A percentile compares a stretch with the other conserved stretches of the same genome.
Conservation (phyloP, 2,888 invertebrate genomes). For the Ptilodon capucinus region DNA sequence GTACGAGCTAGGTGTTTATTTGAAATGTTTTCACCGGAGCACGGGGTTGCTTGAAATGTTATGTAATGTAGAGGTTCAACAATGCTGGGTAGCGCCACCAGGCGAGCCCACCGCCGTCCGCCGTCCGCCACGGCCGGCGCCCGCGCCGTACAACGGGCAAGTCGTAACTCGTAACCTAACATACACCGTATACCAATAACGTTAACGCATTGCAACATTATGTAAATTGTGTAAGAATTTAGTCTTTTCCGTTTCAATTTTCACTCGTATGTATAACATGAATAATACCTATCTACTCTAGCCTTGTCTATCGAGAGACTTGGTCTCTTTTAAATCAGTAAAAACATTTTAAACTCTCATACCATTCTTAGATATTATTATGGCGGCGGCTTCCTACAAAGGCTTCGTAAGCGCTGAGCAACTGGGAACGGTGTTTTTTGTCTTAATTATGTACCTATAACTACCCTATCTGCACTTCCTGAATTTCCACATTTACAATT, state of each 20-base stretch:
- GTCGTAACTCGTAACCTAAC: conserved; percentile 58
- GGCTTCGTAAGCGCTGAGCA: conserved; percentile 21
- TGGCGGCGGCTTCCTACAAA: conserved; percentile 19
- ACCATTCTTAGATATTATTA: conserved; percentile 36
- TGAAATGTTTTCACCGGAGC: conserved; percentile 45
- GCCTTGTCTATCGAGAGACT: conserved; percentile 77
- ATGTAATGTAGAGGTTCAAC: conserved; percentile 39
- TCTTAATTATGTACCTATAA: too few species aligned
- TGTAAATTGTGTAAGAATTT: conserved; percentile 77
- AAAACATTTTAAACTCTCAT: conserved; percentile 69
- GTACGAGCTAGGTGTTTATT: conserved; percentile 46
- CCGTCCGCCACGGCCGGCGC: conserved; percentile 10
- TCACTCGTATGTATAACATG: conserved; percentile 74
- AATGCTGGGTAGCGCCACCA: conserved; percentile 39
- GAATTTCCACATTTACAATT: not conserved
- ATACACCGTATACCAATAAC: conserved; percentile 71
- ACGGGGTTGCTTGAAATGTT: conserved; percentile 40
- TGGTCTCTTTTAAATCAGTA: conserved; percentile 74
- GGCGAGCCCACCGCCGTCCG: conserved; percentile 6
- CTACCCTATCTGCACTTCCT: not conserved
- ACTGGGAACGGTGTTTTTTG: conserved; percentile 25
- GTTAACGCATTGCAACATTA: conserved; percentile 77
- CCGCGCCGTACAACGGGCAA: conserved; percentile 40
- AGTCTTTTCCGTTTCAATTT: conserved; percentile 81
- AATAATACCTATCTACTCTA: conserved; percentile 79